phyloP scores from a whole-genome alignment of 2,797 vertebrate species.

The Eulemur rubriventer region DNA sequence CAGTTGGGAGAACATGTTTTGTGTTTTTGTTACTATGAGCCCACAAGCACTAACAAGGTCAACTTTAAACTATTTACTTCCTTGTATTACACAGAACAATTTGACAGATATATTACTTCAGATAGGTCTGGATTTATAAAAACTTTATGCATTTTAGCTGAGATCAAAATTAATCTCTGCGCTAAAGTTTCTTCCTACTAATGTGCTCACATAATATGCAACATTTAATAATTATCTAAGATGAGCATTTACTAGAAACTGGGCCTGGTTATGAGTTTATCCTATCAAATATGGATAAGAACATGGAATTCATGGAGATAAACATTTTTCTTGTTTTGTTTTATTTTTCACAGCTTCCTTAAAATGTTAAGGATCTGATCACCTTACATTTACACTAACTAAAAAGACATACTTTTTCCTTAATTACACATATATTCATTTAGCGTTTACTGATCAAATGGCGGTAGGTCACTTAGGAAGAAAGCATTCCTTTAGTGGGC shows the following conservation, averaged over 20 bases:
- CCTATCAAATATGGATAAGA: background rate
- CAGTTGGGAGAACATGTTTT: background rate
- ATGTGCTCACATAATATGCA: background rate
- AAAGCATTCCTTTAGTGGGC: background rate
- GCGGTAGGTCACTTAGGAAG: background rate
- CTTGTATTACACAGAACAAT: conserved; percentile 46
- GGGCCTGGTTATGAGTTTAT: background rate
- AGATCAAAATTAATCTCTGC: conserved; percentile 51
- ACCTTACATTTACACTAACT: background rate
- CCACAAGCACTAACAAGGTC: conserved; percentile 36
- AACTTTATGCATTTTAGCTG: background rate
- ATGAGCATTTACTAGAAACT: background rate
- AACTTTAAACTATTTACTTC: conserved; percentile 62
- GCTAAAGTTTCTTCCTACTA: background rate
- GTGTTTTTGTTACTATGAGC: conserved; percentile 46
- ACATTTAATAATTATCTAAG: background rate
- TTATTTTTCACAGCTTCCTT: background rate
- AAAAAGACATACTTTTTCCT: background rate
- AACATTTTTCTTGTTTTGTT: background rate
- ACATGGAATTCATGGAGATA: background rate
- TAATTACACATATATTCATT: background rate
- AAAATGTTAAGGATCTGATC: background rate
- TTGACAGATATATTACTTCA: conserved; percentile 41
- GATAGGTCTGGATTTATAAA: conserved; percentile 24
- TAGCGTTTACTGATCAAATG: background rate